Evolutionary conservation across 2,113 vertebrate genomes (phyloP), one percentile per base, ranked within the genome.

Genomic region (Brevimyrus niger): DNA sequence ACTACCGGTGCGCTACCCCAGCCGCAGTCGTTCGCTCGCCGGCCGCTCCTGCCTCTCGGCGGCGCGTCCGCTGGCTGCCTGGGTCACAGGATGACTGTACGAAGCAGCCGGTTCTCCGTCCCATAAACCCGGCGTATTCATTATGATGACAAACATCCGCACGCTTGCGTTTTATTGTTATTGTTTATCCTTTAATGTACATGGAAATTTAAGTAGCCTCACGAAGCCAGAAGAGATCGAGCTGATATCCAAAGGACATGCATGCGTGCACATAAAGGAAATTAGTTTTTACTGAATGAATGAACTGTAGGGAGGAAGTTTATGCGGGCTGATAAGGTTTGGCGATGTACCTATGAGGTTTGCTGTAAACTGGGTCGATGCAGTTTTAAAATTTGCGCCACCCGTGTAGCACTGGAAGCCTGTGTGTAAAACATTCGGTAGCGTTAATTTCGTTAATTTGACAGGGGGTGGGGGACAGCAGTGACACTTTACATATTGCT

Each of bases 371-470:
- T 38, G 47, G 85, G 27, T 31, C 6, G 48, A n/a, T 86, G 85
- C 48, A 87, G 44, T 47, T 86, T 86, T 51, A 48, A 86, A 86
- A 86, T 86, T 86, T 86, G 84, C 84, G 84, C 84, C 84, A 53
- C 46, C 48, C 23, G 4, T 53, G 84, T 69, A 69, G 82, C 4
- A 1, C 19, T 85, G 82, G 42, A 48, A 83, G 19, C 15, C 38
- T 83, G 80, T 21, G 44, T 15, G 13, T 83, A 42, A 85, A 48
- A 38, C 35, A 80, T 80, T 35, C 17, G 73, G 9, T 42, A 42
- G 82, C 44, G 46, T 48, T 46, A 23, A 47, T 85, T 15, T 48
- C 10, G 82, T 7, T 48, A 85, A 11, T 27, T 23, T 48, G 44
- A 48, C 42, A 27, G 73, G 3, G 1, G 42, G 42, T 44, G 65